Conservation (phyloP, 2,888 invertebrate genomes). For the Polia nebulosa region DNA sequence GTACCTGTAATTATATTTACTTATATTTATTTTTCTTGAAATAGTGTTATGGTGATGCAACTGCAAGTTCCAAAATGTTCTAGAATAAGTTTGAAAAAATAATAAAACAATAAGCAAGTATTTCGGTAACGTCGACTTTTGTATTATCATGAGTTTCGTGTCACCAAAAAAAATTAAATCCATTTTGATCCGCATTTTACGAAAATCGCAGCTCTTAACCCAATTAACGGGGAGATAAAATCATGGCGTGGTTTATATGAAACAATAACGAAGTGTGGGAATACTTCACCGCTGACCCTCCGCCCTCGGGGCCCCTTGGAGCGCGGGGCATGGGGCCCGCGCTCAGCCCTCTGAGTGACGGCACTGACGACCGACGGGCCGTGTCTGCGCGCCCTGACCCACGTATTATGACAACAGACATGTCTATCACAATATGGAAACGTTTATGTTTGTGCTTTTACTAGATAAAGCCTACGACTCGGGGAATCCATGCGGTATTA, state of each 20-base stretch:
- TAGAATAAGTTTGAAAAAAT: background rate
- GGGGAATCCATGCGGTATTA: constrained; percentile 23
- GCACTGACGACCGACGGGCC: constrained; percentile 68
- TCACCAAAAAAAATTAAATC: constrained; percentile 5
- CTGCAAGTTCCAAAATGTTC: background rate
- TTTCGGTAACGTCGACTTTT: background rate
- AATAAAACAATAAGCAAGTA: background rate
- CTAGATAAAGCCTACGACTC: constrained; percentile 50
- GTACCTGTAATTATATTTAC: background rate
- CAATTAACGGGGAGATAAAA: constrained; percentile 75
- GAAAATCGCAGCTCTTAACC: constrained; percentile 61
- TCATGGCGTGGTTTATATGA: constrained; percentile 78
- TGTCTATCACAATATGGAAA: constrained; percentile 56
- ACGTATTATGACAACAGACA: constrained; percentile 62
- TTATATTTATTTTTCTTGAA: background rate
- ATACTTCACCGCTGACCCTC: constrained; percentile 78
- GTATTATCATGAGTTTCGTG: background rate
- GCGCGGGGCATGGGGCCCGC: constrained; percentile 51
- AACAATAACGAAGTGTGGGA: constrained; percentile 85
- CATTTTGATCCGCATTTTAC: constrained; percentile 23
- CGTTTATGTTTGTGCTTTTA: constrained; percentile 55
- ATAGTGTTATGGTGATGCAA: background rate
- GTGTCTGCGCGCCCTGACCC: constrained; percentile 61
- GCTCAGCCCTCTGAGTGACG: constrained; percentile 70
- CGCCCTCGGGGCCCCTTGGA: constrained; percentile 63